These are phyloP conservation scores for Halcyon badia DNA, from an alignment of 2,797 vertebrate genomes.

Conservation along the genomic window DNA sequence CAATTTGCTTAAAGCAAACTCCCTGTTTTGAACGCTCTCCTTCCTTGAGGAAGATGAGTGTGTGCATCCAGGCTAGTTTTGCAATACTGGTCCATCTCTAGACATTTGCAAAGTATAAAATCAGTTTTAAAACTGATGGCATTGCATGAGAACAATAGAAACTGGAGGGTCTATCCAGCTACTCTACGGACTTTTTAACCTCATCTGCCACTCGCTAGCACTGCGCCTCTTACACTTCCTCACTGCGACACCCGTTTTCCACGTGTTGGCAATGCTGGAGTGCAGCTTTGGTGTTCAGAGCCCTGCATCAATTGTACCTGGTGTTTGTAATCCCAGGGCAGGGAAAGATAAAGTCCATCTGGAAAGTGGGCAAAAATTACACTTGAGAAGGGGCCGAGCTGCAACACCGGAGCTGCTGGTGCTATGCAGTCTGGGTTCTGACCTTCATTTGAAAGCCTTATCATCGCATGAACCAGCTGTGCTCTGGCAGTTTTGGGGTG, in stretches of 20 bases:
- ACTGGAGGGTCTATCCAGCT: background rate
- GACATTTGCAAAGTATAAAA: background rate
- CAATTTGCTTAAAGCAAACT: background rate
- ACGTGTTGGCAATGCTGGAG: background rate
- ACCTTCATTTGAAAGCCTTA: conserved; percentile 54
- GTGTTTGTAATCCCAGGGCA: conserved; percentile 25
- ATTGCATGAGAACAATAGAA: background rate
- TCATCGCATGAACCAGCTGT: background rate
- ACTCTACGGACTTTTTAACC: background rate
- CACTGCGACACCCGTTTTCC: background rate
- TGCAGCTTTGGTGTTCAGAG: background rate
- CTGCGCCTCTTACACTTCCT: background rate
- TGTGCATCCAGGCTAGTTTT: background rate
- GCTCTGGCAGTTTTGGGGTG: conserved; percentile 34
- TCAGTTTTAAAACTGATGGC: background rate
- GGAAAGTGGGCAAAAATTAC: background rate
- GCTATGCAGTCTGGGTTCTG: background rate
- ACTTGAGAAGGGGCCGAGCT: background rate
- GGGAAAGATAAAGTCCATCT: conserved; percentile 11
- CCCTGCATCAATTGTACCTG: conserved; percentile 30
- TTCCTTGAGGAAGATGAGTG: background rate
- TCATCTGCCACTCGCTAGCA: background rate
- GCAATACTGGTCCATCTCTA: background rate
- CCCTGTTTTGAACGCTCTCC: background rate
- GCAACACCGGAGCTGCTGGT: background rate